Evolutionary conservation across 23 tunicate genomes (phyloP), one percentile per base, ranked within the genome.

Genomic region (Oikopleura albicans): DNA sequence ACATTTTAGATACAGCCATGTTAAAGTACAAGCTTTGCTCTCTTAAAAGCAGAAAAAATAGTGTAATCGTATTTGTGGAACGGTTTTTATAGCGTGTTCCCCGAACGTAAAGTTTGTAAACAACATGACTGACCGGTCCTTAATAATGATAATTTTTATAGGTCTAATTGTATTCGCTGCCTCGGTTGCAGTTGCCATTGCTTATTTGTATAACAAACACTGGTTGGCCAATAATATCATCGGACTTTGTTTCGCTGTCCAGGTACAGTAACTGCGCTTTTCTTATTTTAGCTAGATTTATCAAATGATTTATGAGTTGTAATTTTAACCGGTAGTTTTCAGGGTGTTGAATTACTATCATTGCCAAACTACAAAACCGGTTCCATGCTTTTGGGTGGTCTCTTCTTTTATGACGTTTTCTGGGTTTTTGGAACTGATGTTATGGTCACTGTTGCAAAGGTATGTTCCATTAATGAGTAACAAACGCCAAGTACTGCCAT

Each of bases 391-490:
- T 76, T 75, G 41, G 79, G 86, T 84, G 97, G 99, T 76, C 83
- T 95, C 40, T 95, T 95, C 84, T 88, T 95, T 85, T 95, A 95
- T 56, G 99, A 95, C 84, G 89, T 95, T 0, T 95, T 95, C 83
- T 95, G 99, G 99, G 99, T 95, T 84, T 95, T 95, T 86, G 99
- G 99, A 0, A 95, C 99, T n/a, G 89, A 95, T 76, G 99, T 95
- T 1, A 95, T 95, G 99, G 88, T 95, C 39, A 88, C 91, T 39
- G 99, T 95, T 39, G 99, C 99, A 59, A 90, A 91, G 79, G 79
- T 71, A 71, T 2, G 79, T 31, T 49, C 63, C 63, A 22, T 49
- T 49, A 8, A 49, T 49, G 16, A 49, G 63, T 49, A 49, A 49
- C n/a, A n/a, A n/a, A n/a, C n/a, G n/a, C n/a, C n/a, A n/a, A n/a